Conservation (phyloP, 2,888 invertebrate species). For the Caenorhabditis afra region DNA sequence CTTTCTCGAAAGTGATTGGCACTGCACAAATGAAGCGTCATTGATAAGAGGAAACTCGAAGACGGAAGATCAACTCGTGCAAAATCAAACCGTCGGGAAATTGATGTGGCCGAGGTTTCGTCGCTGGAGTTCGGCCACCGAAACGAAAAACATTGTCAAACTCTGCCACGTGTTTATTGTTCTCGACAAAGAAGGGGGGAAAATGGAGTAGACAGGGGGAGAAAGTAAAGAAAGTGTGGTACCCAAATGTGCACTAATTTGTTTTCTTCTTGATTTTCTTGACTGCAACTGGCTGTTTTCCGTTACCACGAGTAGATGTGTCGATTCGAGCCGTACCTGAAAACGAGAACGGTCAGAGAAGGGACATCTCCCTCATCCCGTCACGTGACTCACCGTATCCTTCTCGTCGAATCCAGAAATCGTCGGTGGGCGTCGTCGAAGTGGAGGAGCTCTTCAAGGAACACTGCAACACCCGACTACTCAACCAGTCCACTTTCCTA, state of each 20-base stretch:
- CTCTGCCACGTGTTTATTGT: constrained; percentile 60
- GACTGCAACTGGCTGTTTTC: background rate
- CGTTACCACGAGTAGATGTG: constrained; percentile 44
- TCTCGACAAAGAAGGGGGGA: constrained; percentile 44
- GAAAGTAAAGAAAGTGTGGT: constrained; percentile 34
- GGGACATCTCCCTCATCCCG: too few species aligned
- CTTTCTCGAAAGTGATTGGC: too few species aligned
- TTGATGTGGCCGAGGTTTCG: background rate
- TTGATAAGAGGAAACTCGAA: too few species aligned
- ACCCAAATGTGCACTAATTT: constrained; percentile 52
- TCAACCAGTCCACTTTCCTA: background rate
- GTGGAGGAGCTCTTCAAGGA: constrained; percentile 48
- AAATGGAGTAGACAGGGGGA: background rate
- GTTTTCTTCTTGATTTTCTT: constrained; percentile 2
- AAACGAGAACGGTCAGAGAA: background rate
- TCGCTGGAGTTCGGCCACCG: background rate
- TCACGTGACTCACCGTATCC: constrained; percentile 49
- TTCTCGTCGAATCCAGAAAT: constrained; percentile 37
- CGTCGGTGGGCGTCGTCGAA: constrained; percentile 35
- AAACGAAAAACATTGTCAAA: constrained; percentile 43
- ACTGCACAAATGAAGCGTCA: too few species aligned
- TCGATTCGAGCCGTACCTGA: constrained; percentile 43
- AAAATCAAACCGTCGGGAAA: background rate
- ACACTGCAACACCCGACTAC: constrained; percentile 24
- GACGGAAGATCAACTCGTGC: too few species aligned